Percentiles rank a stretch among this genome's conserved stretches.
Evolutionary conservation across 2,888 invertebrate species (phyloP).

Genomic region (Phytoseiulus persimilis): DNA sequence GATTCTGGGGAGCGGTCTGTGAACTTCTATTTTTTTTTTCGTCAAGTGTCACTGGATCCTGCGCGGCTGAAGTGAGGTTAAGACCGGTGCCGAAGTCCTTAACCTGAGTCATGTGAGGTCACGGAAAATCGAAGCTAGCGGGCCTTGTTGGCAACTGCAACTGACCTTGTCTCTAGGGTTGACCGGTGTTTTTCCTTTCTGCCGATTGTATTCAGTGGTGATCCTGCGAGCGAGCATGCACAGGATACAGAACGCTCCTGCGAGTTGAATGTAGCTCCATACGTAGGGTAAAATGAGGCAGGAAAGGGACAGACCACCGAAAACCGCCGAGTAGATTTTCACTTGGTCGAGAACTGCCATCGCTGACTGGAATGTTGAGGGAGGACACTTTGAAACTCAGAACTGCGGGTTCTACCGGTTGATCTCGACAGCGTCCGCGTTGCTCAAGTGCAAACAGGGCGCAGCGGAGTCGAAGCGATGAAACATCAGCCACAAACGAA

Average conservation of each 20-base stretch:
- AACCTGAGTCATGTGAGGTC: neutral
- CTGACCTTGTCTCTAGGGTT: slow-evolving; percentile 22
- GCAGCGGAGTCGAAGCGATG: neutral
- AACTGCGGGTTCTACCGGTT: neutral
- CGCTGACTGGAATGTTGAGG: neutral
- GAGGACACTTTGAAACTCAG: too few relatives aligned
- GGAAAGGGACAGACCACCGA: neutral
- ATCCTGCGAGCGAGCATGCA: slow-evolving; percentile 30
- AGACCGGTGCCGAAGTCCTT: neutral
- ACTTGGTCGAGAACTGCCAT: slow-evolving; percentile 29
- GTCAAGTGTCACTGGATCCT: neutral
- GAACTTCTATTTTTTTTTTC: neutral
- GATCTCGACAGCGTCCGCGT: neutral
- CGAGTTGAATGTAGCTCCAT: slow-evolving; percentile 1
- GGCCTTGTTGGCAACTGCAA: neutral
- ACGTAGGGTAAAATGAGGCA: neutral
- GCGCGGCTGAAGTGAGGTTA: neutral
- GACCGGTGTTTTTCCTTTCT: slow-evolving; percentile 16
- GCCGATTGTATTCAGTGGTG: slow-evolving; percentile 32
- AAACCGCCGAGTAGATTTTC: slow-evolving; percentile 8
- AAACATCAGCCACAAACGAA: neutral
- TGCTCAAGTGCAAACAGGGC: neutral
- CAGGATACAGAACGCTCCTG: slow-evolving; percentile 14
- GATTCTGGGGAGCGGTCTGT: neutral
- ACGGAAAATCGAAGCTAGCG: neutral